These are phyloP conservation scores for Drosophila grimshawi DNA, from an alignment of 1,140 invertebrate species.

Conservation along the genomic window DNA sequence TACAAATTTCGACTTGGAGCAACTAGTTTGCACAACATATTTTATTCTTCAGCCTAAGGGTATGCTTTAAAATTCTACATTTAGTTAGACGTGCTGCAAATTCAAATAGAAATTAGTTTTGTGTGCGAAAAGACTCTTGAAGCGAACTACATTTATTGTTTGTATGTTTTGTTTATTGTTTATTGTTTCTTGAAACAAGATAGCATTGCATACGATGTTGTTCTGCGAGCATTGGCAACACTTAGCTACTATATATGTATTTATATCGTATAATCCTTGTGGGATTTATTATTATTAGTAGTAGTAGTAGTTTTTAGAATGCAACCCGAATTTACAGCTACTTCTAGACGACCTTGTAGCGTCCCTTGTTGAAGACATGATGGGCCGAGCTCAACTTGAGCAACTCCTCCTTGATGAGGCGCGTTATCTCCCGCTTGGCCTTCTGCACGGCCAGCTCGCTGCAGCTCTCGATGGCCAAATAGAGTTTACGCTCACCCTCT, in stretches of 20 bases:
- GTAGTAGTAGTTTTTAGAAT: not conserved
- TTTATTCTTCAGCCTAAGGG: too few relatives aligned
- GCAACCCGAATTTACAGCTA: not conserved
- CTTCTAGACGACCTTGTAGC: conserved; percentile 96
- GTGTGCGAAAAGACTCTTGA: too few relatives aligned
- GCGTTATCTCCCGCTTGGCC: conserved; percentile 98
- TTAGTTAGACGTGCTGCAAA: too few relatives aligned
- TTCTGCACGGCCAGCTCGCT: conserved; percentile 98
- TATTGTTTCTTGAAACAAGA: not conserved
- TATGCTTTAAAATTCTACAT: too few relatives aligned
- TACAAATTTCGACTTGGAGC: too few relatives aligned
- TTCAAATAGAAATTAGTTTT: too few relatives aligned
- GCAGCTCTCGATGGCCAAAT: conserved; percentile 99
- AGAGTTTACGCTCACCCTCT: conserved; percentile 98
- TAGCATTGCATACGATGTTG: not conserved
- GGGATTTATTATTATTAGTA: not conserved
- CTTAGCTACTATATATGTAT: not conserved
- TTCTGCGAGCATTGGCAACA: not conserved
- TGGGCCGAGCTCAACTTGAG: conserved; percentile 94
- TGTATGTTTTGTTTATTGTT: too few relatives aligned
- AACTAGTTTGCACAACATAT: too few relatives aligned
- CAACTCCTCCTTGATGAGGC: conserved; percentile 98
- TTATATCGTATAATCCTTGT: not conserved
- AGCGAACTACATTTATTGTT: too few relatives aligned
- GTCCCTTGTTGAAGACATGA: conserved; percentile 94